Evolutionary conservation across 53 echinoderm and acorn worm species (phyloP), one percentile per base, ranked within the genome.

Genomic region (Paelopatides confundens): DNA sequence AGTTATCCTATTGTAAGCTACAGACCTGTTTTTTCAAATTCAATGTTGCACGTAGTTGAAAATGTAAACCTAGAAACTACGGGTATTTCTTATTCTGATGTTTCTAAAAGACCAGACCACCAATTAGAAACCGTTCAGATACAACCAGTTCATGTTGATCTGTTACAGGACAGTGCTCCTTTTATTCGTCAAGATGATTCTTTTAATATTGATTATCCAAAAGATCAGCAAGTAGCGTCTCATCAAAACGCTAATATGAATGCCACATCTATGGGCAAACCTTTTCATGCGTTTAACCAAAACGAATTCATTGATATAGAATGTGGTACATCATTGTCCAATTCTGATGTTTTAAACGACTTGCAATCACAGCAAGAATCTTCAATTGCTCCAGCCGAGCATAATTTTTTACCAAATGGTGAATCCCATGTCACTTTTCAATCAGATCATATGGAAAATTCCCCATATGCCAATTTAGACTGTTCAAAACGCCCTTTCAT

Each of bases 401-500:
- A 29, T 28, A 51, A 50, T 78, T 78, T n/a, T n/a, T n/a, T 30
- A 50, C 50, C 53, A 50, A 51, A 50, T 78, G 78, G 5, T 78
- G 78, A 78, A 78, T 78, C 78, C 11, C 14, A 78, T 49, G 15
- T 15, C 27, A 27, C 51, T 78, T 29, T 78, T 31, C 12, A 26
- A 5, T 31, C 8, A 49, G 26, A 50, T 78, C 24, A 50, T 49
- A 78, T 27, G 49, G 78, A 78, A 17, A 78, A 78, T 51, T 78
- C 27, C 39, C 14, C 21, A 11, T 74, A 40, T 74, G 76, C 38
- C 6, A 78, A 27, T 50, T 17, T 26, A 78, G 33, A 78, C 53
- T 50, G 7, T 78, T 50, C 78, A 30, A 78, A 78, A 77, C 47
- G 13, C 14, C 52, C 78, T 28, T 78, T 46, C 17, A 24, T 50